phyloP scores from a whole-genome alignment of 1,140 invertebrate genomes.

The Nebria ingens region DNA sequence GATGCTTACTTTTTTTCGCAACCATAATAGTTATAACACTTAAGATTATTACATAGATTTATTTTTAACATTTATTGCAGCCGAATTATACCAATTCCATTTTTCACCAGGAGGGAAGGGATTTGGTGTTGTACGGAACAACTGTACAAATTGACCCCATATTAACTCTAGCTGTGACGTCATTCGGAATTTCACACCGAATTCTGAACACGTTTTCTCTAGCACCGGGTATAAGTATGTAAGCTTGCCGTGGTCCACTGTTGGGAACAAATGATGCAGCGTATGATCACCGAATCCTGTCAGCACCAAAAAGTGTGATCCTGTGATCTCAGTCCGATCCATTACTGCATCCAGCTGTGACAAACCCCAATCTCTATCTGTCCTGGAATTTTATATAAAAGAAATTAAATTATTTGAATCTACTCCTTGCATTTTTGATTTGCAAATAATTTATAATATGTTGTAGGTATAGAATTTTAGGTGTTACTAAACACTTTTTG shows the following conservation, averaged over 20 bases:
- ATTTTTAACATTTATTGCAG: background rate
- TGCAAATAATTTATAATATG: no score
- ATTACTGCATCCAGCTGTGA: slow-evolving; percentile 64
- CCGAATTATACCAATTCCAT: background rate
- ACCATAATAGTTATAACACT: no score
- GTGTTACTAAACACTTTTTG: no score
- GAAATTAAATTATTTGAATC: no score
- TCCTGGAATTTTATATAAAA: no score
- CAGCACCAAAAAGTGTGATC: slow-evolving; percentile 53
- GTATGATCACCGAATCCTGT: slow-evolving; percentile 67
- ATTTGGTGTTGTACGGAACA: slow-evolving; percentile 42
- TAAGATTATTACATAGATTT: background rate
- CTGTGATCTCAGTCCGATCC: slow-evolving; percentile 58
- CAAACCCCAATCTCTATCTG: slow-evolving; percentile 59
- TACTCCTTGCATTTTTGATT: no score
- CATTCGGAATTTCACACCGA: slow-evolving; percentile 44
- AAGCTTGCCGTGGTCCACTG: slow-evolving; percentile 63
- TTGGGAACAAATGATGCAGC: slow-evolving; percentile 74
- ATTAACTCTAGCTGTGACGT: slow-evolving; percentile 48
- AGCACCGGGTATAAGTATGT: slow-evolving; percentile 53
- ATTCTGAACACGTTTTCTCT: slow-evolving; percentile 57
- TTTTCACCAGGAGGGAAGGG: slow-evolving; percentile 12
- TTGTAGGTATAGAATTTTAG: no score
- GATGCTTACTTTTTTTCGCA: no score
- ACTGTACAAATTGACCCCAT: slow-evolving; percentile 56